Conservation (phyloP, 2,797 vertebrate species). For the Florisuga fusca region DNA sequence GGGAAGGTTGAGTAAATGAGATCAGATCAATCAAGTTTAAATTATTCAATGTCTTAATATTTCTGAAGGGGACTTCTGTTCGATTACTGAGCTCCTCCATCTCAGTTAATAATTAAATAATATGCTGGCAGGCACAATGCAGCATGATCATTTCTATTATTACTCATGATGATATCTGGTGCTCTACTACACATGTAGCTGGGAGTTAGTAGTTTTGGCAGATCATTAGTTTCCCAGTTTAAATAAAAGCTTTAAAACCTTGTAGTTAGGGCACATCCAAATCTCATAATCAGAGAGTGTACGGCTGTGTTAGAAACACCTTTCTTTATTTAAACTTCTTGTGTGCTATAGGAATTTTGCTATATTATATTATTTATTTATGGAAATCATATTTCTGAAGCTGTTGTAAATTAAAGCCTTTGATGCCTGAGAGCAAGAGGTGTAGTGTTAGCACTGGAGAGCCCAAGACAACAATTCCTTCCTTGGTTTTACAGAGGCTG, state of each 20-base stretch:
- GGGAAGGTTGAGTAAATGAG: slow-evolving; percentile 72
- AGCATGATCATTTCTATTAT: slow-evolving; percentile 67
- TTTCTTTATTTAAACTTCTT: neutral
- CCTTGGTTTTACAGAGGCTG: neutral
- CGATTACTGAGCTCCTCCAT: slow-evolving; percentile 55
- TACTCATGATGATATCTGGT: slow-evolving; percentile 61
- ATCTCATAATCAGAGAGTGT: neutral
- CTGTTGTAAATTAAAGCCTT: neutral
- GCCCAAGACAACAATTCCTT: neutral
- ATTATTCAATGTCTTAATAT: slow-evolving; percentile 76
- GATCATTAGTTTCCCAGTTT: slow-evolving; percentile 65
- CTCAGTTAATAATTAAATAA: slow-evolving; percentile 74
- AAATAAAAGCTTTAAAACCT: slow-evolving; percentile 70
- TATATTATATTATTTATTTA: neutral
- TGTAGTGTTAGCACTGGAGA: neutral
- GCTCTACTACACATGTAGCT: slow-evolving; percentile 58
- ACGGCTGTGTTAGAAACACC: neutral
- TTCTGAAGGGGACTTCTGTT: slow-evolving; percentile 72
- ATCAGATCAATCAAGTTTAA: slow-evolving; percentile 72
- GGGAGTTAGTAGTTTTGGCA: slow-evolving; percentile 61
- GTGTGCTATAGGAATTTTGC: neutral
- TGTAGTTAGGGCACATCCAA: slow-evolving; percentile 25
- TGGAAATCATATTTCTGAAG: neutral
- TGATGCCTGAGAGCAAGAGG: neutral
- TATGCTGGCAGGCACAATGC: slow-evolving; percentile 51